These are phyloP conservation scores for Seriola dumerili DNA, from an alignment of 2,113 vertebrate species.

Conservation along the genomic window DNA sequence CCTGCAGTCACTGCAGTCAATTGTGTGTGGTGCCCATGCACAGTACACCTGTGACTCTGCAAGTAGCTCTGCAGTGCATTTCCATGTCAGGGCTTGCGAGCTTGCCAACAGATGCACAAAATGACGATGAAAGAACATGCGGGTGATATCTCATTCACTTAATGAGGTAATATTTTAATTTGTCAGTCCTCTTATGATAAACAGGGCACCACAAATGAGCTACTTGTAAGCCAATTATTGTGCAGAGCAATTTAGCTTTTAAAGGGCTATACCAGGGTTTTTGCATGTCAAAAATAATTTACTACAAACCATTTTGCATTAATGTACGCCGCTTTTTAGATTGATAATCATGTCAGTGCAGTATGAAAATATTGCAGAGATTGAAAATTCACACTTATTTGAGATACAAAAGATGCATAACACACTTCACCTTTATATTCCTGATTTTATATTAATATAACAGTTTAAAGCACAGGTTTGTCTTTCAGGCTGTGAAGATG, in stretches of 20 bases:
- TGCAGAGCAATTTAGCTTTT: neutral
- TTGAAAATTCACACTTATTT: neutral
- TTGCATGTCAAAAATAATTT: neutral
- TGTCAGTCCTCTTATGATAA: conserved; percentile 5
- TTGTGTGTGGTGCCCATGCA: conserved; percentile 4
- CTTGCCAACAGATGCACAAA: conserved; percentile 14
- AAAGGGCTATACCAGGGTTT: neutral
- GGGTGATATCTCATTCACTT: neutral
- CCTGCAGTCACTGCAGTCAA: conserved; percentile 33
- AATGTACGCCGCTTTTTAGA: neutral
- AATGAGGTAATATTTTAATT: conserved; percentile 9
- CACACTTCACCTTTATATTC: neutral
- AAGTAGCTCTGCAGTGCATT: conserved; percentile 6
- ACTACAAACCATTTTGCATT: neutral
- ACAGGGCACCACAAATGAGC: conserved; percentile 14
- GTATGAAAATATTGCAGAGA: neutral
- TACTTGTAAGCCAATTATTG: neutral
- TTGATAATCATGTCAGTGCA: neutral
- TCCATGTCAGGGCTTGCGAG: neutral
- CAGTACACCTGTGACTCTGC: neutral
- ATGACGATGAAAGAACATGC: neutral
- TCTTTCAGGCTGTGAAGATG: neutral
- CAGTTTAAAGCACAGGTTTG: neutral
- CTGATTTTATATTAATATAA: neutral
- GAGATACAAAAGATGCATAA: neutral